Percentiles rank a stretch among this genome's conserved stretches.
Evolutionary conservation across 2,797 vertebrate species (phyloP).

Genomic region (Lithobates pipiens): DNA sequence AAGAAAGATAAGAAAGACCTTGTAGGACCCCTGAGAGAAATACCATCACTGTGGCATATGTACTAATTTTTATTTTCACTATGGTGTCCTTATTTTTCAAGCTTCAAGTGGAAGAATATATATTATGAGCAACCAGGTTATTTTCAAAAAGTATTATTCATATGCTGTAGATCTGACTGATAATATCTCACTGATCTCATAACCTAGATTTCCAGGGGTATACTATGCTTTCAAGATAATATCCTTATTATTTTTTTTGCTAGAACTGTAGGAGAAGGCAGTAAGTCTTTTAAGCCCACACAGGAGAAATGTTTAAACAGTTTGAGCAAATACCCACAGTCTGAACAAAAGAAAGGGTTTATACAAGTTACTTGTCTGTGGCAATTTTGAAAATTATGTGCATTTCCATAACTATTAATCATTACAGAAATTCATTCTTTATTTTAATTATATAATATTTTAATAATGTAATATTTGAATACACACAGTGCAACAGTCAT

Average conservation of each 20-base stretch:
- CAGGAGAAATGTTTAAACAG: background rate
- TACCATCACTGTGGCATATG: too few relatives aligned
- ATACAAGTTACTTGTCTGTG: background rate
- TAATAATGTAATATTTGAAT: background rate
- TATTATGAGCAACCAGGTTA: background rate
- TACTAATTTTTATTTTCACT: too few relatives aligned
- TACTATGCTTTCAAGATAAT: background rate
- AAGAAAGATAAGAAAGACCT: too few relatives aligned
- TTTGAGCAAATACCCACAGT: background rate
- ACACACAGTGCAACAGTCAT: background rate
- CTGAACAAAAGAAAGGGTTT: background rate
- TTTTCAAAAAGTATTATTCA: constrained; percentile 16
- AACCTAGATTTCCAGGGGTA: constrained; percentile 8
- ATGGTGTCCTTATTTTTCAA: background rate
- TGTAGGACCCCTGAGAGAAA: too few relatives aligned
- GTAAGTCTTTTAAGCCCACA: background rate
- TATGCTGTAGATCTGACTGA: constrained; percentile 1
- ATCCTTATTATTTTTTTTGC: background rate
- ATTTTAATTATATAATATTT: background rate
- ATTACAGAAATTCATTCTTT: background rate
- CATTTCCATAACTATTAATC: background rate
- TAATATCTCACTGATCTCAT: background rate
- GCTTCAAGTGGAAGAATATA: background rate
- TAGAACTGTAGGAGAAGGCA: background rate
- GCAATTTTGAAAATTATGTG: background rate